phyloP scores from a whole-genome alignment of 2,113 vertebrate species.

The Heterocephalus glaber region DNA sequence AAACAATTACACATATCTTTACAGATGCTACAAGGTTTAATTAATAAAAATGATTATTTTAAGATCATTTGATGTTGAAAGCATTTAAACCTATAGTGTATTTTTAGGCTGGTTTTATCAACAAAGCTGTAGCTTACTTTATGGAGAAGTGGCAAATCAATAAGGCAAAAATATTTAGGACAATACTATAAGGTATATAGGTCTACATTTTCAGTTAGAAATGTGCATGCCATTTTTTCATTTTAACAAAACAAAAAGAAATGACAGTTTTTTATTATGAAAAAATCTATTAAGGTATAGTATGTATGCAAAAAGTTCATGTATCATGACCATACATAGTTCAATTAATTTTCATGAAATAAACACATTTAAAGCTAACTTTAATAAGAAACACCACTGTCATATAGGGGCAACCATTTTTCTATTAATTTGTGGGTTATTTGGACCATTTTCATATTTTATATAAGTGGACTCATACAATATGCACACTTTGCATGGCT shows the following conservation, averaged over 20 bases:
- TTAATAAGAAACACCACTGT: not conserved
- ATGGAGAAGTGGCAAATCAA: slow-evolving; percentile 1
- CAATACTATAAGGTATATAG: not conserved
- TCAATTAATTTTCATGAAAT: not conserved
- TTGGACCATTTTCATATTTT: no score
- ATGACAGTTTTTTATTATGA: not conserved
- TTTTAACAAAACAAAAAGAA: not conserved
- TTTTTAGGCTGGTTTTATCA: not conserved
- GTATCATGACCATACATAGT: not conserved
- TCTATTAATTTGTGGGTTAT: not conserved
- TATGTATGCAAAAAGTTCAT: not conserved
- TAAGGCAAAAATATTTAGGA: not conserved
- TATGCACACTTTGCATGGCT: not conserved
- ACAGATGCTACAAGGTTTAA: not conserved
- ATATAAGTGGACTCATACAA: no score
- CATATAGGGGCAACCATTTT: not conserved
- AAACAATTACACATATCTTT: not conserved
- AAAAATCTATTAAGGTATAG: not conserved
- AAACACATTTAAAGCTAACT: not conserved
- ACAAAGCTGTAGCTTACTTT: not conserved
- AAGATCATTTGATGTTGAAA: not conserved
- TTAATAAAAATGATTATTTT: not conserved
- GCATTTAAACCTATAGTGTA: not conserved
- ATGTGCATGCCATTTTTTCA: not conserved
- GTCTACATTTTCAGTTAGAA: not conserved